Percentiles rank a stretch among this genome's conserved stretches.
These are phyloP conservation scores for Gryllus longicercus DNA, from an alignment of 2,888 invertebrate species.

Conservation along the genomic window DNA sequence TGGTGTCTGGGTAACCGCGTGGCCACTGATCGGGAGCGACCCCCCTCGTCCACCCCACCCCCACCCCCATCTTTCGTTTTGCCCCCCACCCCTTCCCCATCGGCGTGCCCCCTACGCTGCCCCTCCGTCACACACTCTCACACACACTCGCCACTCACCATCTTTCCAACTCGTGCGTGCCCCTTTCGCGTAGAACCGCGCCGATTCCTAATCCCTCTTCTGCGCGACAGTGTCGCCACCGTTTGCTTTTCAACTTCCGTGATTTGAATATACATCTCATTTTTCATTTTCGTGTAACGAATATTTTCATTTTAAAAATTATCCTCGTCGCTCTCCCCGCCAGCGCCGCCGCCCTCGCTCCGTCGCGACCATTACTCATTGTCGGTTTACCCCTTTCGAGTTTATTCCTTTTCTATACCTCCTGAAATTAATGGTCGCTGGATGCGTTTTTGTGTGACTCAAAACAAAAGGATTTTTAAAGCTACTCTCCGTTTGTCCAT, in stretches of 20 bases:
- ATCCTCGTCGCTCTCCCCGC: conserved; percentile 18
- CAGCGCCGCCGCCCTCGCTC: not conserved
- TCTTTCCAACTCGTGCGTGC: not conserved
- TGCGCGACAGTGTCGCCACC: not conserved
- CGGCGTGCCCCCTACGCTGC: too few relatives aligned
- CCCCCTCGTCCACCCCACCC: too few relatives aligned
- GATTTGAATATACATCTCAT: too few relatives aligned
- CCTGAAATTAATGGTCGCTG: not conserved
- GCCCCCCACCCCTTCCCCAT: too few relatives aligned
- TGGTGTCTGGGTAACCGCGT: too few relatives aligned
- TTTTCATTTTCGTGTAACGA: conserved; percentile 27
- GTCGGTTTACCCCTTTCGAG: conserved; percentile 11
- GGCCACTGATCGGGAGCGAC: too few relatives aligned
- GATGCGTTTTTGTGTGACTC: conserved; percentile 8
- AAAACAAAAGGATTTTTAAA: conserved; percentile 17
- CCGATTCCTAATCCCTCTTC: too few relatives aligned
- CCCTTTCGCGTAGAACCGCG: not conserved
- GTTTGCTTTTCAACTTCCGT: conserved; percentile 28
- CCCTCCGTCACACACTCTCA: not conserved
- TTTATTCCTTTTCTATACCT: conserved; percentile 17
- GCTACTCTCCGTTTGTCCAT: conserved; percentile 17
- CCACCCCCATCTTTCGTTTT: too few relatives aligned
- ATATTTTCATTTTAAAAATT: conserved; percentile 30
- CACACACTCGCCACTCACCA: not conserved
- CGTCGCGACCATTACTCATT: conserved; percentile 6